Conservation (phyloP, 2,113 vertebrate genomes). For the Sylvilagus bachmani region DNA sequence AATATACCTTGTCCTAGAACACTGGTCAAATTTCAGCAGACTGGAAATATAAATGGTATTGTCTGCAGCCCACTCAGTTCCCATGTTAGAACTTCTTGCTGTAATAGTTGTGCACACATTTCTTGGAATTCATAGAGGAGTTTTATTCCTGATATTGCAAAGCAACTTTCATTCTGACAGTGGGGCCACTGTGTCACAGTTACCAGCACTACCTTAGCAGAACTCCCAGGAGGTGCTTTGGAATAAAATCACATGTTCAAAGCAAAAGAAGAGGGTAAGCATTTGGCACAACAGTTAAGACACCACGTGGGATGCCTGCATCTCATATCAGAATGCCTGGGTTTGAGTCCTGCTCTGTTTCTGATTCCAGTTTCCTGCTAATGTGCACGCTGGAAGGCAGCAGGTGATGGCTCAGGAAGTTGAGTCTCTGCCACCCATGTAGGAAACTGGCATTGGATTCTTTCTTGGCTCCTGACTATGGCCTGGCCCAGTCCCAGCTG, state of each 20-base stretch:
- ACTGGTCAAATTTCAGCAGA: slow-evolving; percentile 7
- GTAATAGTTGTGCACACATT: not conserved
- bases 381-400: no score
- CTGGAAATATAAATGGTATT: slow-evolving; percentile 19
- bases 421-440: no score
- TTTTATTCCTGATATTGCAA: slow-evolving; percentile 25
- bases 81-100: not conserved
- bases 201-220: not conserved
- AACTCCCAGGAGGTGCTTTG: slow-evolving; percentile 16
- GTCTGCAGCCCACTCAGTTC: not conserved
- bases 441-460: no score
- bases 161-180: not conserved
- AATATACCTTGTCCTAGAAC: slow-evolving; percentile 40
- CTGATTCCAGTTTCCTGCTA: no score
- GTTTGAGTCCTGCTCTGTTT: no score
- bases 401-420: no score
- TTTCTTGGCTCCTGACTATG: no score
- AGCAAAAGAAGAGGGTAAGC: not conserved
- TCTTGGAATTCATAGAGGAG: not conserved
- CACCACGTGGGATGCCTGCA: no score
- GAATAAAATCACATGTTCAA: not conserved
- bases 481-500: no score
- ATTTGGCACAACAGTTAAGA: no score
- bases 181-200: slow-evolving; percentile 46
- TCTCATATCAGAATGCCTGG: no score